Evolutionary conservation across 2,113 vertebrate genomes (phyloP).

Genomic region (Campylomormyrus tamandua): DNA sequence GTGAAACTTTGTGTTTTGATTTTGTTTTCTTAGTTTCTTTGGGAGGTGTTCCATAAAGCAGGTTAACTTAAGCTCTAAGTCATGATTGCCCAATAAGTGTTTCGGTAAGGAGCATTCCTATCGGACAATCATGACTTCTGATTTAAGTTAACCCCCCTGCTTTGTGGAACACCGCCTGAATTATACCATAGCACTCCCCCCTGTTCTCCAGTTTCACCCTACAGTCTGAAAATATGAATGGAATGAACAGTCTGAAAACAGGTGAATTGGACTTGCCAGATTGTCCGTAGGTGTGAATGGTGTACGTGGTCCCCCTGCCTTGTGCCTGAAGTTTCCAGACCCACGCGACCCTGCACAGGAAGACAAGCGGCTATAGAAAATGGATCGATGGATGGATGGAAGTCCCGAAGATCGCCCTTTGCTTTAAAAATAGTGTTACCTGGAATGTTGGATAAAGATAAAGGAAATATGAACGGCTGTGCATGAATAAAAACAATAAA

Average conservation of each 20-base stretch:
- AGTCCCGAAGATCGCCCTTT: not conserved
- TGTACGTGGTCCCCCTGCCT: not conserved
- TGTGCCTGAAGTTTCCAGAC: not conserved
- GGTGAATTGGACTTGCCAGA: not conserved
- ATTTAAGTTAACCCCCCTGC: not conserved
- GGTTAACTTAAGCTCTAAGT: not conserved
- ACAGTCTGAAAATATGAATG: not conserved
- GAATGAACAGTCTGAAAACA: no score
- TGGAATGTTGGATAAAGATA: not conserved
- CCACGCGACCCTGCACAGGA: not conserved
- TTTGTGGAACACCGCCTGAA: not conserved
- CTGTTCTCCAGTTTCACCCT: not conserved
- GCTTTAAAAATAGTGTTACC: not conserved
- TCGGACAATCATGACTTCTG: not conserved
- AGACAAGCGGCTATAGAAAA: not conserved
- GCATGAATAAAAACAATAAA: not conserved
- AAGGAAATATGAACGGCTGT: not conserved
- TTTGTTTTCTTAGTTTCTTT: not conserved
- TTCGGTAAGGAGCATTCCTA: not conserved
- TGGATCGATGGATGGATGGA: not conserved
- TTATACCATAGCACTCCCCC: not conserved
- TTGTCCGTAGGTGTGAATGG: not conserved
- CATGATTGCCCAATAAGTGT: not conserved
- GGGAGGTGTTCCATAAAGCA: not conserved
- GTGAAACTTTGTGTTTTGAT: not conserved